phyloP scores from a whole-genome alignment of 2,888 invertebrate genomes.

The Cataglyphis rosenhaueri region DNA sequence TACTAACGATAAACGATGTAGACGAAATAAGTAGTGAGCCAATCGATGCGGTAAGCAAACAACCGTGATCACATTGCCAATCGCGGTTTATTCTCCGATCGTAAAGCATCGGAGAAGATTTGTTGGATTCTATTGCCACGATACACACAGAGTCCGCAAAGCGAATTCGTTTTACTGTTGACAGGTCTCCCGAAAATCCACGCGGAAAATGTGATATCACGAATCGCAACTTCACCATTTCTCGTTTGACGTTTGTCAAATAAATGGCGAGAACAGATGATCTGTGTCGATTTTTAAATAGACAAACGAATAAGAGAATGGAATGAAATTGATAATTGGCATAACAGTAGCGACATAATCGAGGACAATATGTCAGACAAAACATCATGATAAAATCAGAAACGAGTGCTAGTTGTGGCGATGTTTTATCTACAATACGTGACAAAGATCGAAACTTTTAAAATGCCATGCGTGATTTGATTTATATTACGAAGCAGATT shows the following conservation, averaged over 20 bases:
- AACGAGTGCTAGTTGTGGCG: slow-evolving; percentile 40
- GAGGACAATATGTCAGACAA: slow-evolving; percentile 40
- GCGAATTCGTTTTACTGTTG: slow-evolving; percentile 12
- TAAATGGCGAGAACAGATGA: background rate
- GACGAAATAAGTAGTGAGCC: background rate
- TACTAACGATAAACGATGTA: slow-evolving; percentile 1
- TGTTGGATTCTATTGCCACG: background rate
- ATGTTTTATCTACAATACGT: slow-evolving; percentile 14
- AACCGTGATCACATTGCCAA: background rate
- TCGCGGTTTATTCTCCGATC: slow-evolving; percentile 23
- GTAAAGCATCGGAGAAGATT: slow-evolving; percentile 29
- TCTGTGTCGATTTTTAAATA: background rate
- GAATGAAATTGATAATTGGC: slow-evolving; percentile 10
- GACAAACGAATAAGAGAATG: background rate
- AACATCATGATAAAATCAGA: slow-evolving; percentile 26
- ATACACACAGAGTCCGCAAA: slow-evolving; percentile 3
- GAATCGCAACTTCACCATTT: background rate
- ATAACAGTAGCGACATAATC: background rate
- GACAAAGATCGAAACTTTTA: slow-evolving; percentile 29
- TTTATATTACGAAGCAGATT: slow-evolving; percentile 38
- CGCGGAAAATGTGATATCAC: background rate
- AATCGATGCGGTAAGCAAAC: slow-evolving; percentile 28
- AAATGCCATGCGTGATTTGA: slow-evolving; percentile 24
- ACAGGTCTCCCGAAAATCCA: background rate
- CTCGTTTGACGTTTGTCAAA: slow-evolving; percentile 1